Evolutionary conservation across 2,888 invertebrate species (phyloP).

Genomic region (Stomorhina lunata): DNA sequence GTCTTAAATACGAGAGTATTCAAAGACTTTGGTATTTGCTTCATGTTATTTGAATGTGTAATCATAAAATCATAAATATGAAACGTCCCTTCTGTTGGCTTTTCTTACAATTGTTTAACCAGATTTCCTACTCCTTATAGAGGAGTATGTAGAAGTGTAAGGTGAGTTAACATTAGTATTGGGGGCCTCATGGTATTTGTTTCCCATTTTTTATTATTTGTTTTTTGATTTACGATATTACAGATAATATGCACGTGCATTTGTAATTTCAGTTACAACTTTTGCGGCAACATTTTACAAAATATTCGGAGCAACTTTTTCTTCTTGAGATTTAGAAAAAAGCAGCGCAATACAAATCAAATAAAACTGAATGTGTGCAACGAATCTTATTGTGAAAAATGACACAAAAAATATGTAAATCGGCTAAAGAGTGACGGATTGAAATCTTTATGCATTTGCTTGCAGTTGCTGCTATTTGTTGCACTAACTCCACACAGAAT

Average conservation of each 20-base stretch:
- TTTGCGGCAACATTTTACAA: constrained; percentile 12
- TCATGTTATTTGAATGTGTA: constrained; percentile 42
- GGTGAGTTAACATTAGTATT: neutral
- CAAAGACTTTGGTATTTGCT: neutral
- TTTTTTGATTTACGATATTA: constrained; percentile 63
- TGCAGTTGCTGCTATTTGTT: neutral
- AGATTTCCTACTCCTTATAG: neutral
- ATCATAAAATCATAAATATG: constrained; percentile 61
- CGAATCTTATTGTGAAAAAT: constrained; percentile 39
- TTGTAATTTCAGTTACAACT: constrained; percentile 22
- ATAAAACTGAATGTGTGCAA: constrained; percentile 35
- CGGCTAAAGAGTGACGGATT: constrained; percentile 47
- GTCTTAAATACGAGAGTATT: neutral
- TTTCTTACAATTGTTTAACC: neutral
- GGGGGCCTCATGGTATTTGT: neutral
- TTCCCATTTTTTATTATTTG: constrained; percentile 34
- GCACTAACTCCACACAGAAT: neutral
- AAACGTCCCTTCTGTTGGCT: constrained; percentile 56
- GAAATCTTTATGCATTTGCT: constrained; percentile 40
- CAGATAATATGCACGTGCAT: constrained; percentile 58
- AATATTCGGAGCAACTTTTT: constrained; percentile 31
- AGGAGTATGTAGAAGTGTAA: too few relatives aligned
- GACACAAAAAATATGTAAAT: constrained; percentile 47
- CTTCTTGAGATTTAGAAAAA: neutral
- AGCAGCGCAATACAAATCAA: neutral